These are phyloP conservation scores for Cataglyphis albicans DNA, from an alignment of 2,888 invertebrate species.

Conservation along the genomic window DNA sequence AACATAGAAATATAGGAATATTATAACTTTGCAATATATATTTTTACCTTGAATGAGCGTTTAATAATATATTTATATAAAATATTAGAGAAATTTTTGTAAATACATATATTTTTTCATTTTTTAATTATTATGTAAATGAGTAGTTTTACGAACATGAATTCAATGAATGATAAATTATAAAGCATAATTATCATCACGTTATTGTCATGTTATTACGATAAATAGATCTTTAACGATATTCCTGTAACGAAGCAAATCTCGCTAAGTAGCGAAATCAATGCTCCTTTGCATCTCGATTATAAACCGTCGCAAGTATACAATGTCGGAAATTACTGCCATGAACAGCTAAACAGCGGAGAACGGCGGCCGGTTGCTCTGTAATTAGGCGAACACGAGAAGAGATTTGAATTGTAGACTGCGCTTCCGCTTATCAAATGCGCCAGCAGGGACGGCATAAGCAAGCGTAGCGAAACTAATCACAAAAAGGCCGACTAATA, in stretches of 20 bases:
- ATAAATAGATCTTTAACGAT: neutral
- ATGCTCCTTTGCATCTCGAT: slow-evolving; percentile 47
- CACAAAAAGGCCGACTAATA: slow-evolving; percentile 4
- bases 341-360: slow-evolving; percentile 47
- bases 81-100: neutral
- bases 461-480: neutral
- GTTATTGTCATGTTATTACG: neutral
- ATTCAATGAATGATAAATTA: neutral
- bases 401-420: slow-evolving; percentile 53
- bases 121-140: neutral
- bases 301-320: slow-evolving; percentile 49
- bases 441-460: slow-evolving; percentile 18
- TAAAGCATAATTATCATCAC: neutral
- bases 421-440: slow-evolving; percentile 40
- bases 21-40: neutral
- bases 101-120: neutral
- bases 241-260: slow-evolving; percentile 28
- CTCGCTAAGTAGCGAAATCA: slow-evolving; percentile 35
- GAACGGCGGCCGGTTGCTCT: slow-evolving; percentile 47
- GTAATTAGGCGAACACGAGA: slow-evolving; percentile 54
- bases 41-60: neutral
- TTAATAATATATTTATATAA: neutral
- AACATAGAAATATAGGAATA: neutral
- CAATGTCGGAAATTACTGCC: slow-evolving; percentile 52
- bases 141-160: neutral